Evolutionary conservation across 2,797 vertebrate genomes (phyloP), one percentile per base, ranked within the genome.

Genomic region (Tachyglossus aculeatus): DNA sequence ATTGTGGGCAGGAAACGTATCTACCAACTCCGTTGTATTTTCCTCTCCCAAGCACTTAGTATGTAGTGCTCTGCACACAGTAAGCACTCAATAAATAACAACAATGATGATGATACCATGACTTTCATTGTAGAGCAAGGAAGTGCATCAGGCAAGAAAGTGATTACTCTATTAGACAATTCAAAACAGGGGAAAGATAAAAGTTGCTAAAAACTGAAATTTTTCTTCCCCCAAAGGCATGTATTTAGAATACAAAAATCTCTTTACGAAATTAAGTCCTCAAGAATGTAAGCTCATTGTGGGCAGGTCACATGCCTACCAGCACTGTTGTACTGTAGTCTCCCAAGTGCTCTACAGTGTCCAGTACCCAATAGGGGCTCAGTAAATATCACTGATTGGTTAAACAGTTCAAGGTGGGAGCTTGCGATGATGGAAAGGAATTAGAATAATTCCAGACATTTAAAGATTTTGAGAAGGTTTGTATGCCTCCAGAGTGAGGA

Each of bases 381-480:
- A n/a, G n/a, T n/a, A n/a, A n/a, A n/a, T n/a, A n/a, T n/a, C n/a
- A n/a, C n/a, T n/a, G n/a, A n/a, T n/a, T n/a, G n/a, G n/a, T n/a
- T n/a, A 55, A 55, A 22, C 24, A 29, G 36, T n/a, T 66, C 67
- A 54, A 25, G 54, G 50, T 38, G 40, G 33, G 80, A 61, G 16
- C 31, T 33, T 24, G 29, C 7, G 24, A 31, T 67, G 41, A 33
- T 40, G 48, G 58, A 40, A 67, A 61, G 31, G 59, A 77, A 58
- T 6, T 18, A 39, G n/a, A 18, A 2, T 18, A 32, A 51, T 27
- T 48, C 22, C 41, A 29, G 45, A 29, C 25, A 15, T 47, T 47
- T 3, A 47, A 45, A 65, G 33, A 47, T 32, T 6, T 15, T 31
- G 50, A 40, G 16, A 7, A 34, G 25, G 38, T 56, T 44, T 31